Percentiles rank a stretch among this genome's conserved stretches.
These are phyloP conservation scores for Liparis tanakae DNA, from an alignment of 2,797 vertebrate species.

Conservation along the genomic window DNA sequence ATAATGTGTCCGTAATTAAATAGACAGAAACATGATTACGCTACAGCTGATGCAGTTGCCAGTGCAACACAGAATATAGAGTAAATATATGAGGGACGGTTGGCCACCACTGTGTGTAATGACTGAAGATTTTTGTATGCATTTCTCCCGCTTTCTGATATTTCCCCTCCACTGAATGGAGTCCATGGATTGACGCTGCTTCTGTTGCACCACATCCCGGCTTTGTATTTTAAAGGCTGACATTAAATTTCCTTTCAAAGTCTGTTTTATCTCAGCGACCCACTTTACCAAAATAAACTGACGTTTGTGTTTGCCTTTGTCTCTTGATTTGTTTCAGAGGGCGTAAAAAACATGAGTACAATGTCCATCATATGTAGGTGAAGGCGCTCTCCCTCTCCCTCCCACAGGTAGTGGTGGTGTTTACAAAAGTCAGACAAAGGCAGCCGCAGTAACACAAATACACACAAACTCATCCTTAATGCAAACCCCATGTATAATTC, in stretches of 20 bases:
- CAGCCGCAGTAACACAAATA: constrained; percentile 24
- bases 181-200: not conserved
- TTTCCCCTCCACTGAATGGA: not conserved
- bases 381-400: constrained; percentile 3
- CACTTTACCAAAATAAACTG: constrained; percentile 4
- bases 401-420: constrained; percentile 29
- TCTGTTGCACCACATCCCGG: constrained; percentile 4
- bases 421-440: constrained; percentile 54
- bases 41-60: constrained; percentile 3
- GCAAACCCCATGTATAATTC: constrained; percentile 33
- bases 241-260: constrained; percentile 16
- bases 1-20: constrained; percentile 24
- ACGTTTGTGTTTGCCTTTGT: constrained; percentile 6
- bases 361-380: constrained; percentile 31
- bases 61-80: constrained; percentile 10
- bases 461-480: not conserved
- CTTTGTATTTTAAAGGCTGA: constrained; percentile 18
- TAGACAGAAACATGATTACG: constrained; percentile 18
- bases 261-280: constrained; percentile 22
- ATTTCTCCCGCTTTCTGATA: constrained; percentile 1
- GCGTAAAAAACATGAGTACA: constrained; percentile 16
- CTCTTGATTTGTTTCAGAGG: not conserved
- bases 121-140: constrained; percentile 2
- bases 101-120: not conserved
- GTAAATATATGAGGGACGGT: not conserved